Evolutionary conservation across 1,140 invertebrate genomes (phyloP).

Genomic region (Phymastichus coffea): DNA sequence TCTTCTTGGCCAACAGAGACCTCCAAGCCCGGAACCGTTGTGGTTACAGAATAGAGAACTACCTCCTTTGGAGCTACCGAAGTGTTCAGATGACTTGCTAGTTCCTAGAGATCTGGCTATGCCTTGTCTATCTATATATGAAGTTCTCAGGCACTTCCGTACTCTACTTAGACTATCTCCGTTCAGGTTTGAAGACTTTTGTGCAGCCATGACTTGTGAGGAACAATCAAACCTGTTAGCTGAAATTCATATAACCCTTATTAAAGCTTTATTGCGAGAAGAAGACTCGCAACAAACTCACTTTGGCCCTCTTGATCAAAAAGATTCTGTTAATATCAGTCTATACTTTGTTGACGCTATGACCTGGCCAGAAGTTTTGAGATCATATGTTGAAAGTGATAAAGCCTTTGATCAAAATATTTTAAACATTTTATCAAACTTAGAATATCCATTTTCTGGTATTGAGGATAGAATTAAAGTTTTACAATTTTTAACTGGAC

Average conservation of each 20-base stretch:
- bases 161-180: constrained; percentile 87
- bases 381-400: constrained; percentile 88
- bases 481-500: constrained; percentile 88
- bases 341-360: constrained; percentile 90
- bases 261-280: constrained; percentile 89
- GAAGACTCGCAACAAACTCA: constrained; percentile 93
- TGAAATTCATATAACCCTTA: constrained; percentile 89
- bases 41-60: constrained; percentile 82
- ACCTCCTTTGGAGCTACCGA: constrained; percentile 75
- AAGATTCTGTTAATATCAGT: constrained; percentile 93
- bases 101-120: constrained; percentile 78
- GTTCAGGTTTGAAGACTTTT: constrained; percentile 95
- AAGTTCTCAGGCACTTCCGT: constrained; percentile 89
- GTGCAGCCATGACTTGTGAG: constrained; percentile 85
- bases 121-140: constrained; percentile 84
- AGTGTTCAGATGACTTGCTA: constrained; percentile 87
- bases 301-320: constrained; percentile 93
- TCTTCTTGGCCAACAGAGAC: constrained; percentile 56
- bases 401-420: constrained; percentile 74
- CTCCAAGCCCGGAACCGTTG: constrained; percentile 82
- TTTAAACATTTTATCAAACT: constrained; percentile 67
- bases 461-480: constrained; percentile 83
- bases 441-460: constrained; percentile 87
- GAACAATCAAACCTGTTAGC: constrained; percentile 88
- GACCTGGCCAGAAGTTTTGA: constrained; percentile 91